phyloP scores from a whole-genome alignment of 2,888 invertebrate genomes.

The Acanthosoma haemorrhoidale region DNA sequence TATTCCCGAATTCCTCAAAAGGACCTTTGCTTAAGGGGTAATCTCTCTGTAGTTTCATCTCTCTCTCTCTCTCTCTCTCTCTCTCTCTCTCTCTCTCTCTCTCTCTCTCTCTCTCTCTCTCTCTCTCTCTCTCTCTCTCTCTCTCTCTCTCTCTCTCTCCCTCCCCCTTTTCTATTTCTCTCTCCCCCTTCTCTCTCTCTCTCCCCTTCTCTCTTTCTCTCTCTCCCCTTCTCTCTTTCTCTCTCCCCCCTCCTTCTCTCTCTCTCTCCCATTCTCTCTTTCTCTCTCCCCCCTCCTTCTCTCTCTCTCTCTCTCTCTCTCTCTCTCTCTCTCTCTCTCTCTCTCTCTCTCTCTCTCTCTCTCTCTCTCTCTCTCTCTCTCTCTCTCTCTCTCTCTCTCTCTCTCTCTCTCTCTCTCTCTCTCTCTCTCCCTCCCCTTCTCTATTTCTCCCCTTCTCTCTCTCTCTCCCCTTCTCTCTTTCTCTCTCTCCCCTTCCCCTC shows the following conservation, averaged over 20 bases:
- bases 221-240: neutral
- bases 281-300: neutral
- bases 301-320: neutral
- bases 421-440: neutral
- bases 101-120: slow-evolving; percentile 6
- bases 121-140: slow-evolving; percentile 17
- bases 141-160: slow-evolving; percentile 2
- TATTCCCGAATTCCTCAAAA: too few species aligned
- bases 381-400: slow-evolving; percentile 21
- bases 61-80: slow-evolving; percentile 6
- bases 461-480: neutral
- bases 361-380: slow-evolving; percentile 4
- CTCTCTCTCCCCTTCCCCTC: neutral
- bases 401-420: neutral
- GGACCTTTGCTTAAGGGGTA: too few species aligned
- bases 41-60: neutral
- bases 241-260: neutral
- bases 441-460: slow-evolving; percentile 13
- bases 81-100: slow-evolving; percentile 2
- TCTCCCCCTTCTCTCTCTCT: slow-evolving; percentile 10
- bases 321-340: neutral
- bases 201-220: neutral
- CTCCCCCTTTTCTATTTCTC: neutral
- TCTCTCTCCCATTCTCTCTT: neutral
- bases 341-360: slow-evolving; percentile 8